A percentile compares a stretch with the other conserved stretches of the same genome.
Evolutionary conservation across 2,113 vertebrate genomes (phyloP).

Genomic region (Mellivora capensis): DNA sequence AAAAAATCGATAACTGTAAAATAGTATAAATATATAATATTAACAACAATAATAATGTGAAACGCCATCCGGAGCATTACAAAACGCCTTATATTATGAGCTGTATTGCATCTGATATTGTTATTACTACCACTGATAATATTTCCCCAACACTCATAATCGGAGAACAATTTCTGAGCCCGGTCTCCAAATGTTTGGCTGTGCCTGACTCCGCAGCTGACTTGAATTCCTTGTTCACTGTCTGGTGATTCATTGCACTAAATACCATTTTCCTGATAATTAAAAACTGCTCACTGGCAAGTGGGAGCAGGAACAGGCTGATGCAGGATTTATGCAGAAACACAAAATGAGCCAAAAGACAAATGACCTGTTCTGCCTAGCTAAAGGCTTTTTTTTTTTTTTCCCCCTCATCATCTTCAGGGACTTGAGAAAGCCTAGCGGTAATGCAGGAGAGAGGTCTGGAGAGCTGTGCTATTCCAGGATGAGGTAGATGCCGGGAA

Average conservation of each 20-base stretch:
- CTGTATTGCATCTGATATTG: slow-evolving; percentile 16
- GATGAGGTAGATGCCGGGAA: not conserved
- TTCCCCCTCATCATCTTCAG: slow-evolving; percentile 27
- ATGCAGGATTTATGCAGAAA: slow-evolving; percentile 57
- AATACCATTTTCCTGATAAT: slow-evolving; percentile 71
- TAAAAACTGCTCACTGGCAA: slow-evolving; percentile 64
- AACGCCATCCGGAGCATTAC: not conserved
- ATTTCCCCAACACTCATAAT: slow-evolving; percentile 60
- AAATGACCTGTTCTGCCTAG: not conserved
- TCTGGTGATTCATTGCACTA: slow-evolving; percentile 78
- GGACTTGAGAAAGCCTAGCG: slow-evolving; percentile 24
- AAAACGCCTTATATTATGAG: not conserved
- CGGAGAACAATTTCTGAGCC: slow-evolving; percentile 44
- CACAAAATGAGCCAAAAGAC: slow-evolving; percentile 22
- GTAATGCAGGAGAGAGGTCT: not conserved
- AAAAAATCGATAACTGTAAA: not conserved
- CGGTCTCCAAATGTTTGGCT: slow-evolving; percentile 51
- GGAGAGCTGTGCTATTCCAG: not conserved
- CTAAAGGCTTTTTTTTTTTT: not conserved
- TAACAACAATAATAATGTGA: not conserved
- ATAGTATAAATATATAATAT: not conserved
- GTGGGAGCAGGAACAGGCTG: slow-evolving; percentile 57
- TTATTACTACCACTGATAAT: slow-evolving; percentile 35
- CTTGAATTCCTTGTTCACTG: slow-evolving; percentile 68
- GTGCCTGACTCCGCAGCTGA: slow-evolving; percentile 44